A percentile compares a stretch with the other conserved stretches of the same genome.
phyloP scores from a whole-genome alignment of 2,113 vertebrate genomes.

The Lagopus muta region DNA sequence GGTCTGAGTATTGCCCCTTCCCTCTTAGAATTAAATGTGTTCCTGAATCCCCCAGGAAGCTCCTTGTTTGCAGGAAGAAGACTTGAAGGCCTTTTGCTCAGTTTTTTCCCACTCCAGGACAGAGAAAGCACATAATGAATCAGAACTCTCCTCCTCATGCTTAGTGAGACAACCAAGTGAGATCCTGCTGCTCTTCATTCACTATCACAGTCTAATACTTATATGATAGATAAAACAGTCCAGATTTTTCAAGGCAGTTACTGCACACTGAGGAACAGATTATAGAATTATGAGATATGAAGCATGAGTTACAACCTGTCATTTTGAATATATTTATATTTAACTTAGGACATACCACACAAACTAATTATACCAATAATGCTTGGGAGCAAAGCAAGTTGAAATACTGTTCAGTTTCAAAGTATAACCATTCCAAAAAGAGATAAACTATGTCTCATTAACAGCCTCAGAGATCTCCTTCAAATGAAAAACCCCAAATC shows the following conservation, averaged over 20 bases:
- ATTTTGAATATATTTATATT: not conserved
- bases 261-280: not conserved
- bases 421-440: not conserved
- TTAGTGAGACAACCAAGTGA: too few relatives aligned
- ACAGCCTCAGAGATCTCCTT: not conserved
- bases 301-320: not conserved
- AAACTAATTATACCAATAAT: not conserved
- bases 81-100: not conserved
- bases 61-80: not conserved
- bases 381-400: not conserved
- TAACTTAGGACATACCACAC: not conserved
- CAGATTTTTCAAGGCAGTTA: not conserved
- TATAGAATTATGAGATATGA: not conserved
- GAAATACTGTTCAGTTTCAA: not conserved
- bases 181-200: not conserved
- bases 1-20: not conserved
- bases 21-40: not conserved
- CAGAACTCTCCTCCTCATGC: not conserved
- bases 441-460: not conserved
- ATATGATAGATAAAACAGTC: too few relatives aligned
- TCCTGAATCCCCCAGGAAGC: not conserved
- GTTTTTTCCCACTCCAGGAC: not conserved
- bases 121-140: not conserved
- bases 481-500: not conserved
- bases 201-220: not conserved